Evolutionary conservation across 23 tunicate species (phyloP), one percentile per base, ranked within the genome.

Genomic region (Halocynthia aurantium): DNA sequence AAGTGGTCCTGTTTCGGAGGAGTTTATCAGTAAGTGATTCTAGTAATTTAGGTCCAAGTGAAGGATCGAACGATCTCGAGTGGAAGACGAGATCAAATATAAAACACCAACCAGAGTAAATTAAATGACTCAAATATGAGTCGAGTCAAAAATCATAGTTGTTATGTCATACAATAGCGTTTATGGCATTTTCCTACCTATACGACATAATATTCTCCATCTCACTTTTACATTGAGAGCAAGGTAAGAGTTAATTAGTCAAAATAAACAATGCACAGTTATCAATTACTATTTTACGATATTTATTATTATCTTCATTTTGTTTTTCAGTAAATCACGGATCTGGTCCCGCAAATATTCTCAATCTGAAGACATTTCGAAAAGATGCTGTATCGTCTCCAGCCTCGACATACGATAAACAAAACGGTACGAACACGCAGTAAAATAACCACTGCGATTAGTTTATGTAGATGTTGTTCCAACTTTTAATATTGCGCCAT

Each of bases 1-100:
- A 58, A 76, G 85, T 61, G 81, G 76, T 58, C 57, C 81, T 8
- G 72, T 86, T 9, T 67, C 86, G 19, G 92, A 86, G 70, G 92
- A 86, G 53, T 81, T 86, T 75, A 61, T 86, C 9, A 74, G 90
- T 84, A 17, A 55, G 62, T 69, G 56, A 40, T 12, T 13, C 62
- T 13, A 61, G 63, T 13, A 58, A 13, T 1, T 15, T 4, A 58
- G 63, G 44, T 31, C 44, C 4, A 31, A 31, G 4, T 31, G 44
- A 1, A 31, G n/a, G n/a, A n/a, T n/a, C n/a, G n/a, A n/a, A n/a
- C 44, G 44, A 31, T 31, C 44, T 31, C 13, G 19, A 12, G 72
- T 2, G 12, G 40, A 17, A 68, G 5, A 31, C 72, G 13, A 17
- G 72, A 18, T 68, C 50, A 31, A 72, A n/a, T 51, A n/a, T 18